These are phyloP conservation scores for Botia almorhae DNA, from an alignment of 2,797 vertebrate genomes.

Conservation along the genomic window DNA sequence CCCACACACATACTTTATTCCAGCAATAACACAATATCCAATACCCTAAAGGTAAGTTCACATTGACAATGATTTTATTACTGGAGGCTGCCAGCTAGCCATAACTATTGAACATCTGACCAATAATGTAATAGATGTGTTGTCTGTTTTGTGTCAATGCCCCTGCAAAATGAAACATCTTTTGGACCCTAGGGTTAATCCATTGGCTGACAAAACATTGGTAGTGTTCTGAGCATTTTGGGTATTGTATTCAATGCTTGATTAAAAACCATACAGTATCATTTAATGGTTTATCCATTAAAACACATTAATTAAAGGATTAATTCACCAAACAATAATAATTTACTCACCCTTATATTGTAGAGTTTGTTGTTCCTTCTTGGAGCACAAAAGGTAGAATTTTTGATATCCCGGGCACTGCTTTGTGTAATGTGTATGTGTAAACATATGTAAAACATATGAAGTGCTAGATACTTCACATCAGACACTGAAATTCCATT, in stretches of 20 bases:
- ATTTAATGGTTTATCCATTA: no score
- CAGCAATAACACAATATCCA: not conserved
- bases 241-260: not conserved
- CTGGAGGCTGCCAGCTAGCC: not conserved
- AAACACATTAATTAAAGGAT: no score
- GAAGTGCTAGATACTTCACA: no score
- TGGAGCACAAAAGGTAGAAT: no score
- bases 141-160: not conserved
- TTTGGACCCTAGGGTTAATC: not conserved
- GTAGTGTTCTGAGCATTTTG: not conserved
- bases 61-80: not conserved
- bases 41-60: not conserved
- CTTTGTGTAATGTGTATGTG: no score
- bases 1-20: conserved; percentile 10
- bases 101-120: not conserved
- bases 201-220: not conserved
- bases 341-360: no score
- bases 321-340: no score
- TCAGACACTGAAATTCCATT: no score
- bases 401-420: no score
- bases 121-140: not conserved
- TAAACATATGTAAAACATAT: no score
- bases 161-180: not conserved
- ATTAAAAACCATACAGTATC: no score
- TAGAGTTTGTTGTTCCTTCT: no score